A percentile compares a stretch with the other conserved stretches of the same genome.
Evolutionary conservation across 2,113 vertebrate genomes (phyloP).

Genomic region (Mesembrinibis cayennensis): DNA sequence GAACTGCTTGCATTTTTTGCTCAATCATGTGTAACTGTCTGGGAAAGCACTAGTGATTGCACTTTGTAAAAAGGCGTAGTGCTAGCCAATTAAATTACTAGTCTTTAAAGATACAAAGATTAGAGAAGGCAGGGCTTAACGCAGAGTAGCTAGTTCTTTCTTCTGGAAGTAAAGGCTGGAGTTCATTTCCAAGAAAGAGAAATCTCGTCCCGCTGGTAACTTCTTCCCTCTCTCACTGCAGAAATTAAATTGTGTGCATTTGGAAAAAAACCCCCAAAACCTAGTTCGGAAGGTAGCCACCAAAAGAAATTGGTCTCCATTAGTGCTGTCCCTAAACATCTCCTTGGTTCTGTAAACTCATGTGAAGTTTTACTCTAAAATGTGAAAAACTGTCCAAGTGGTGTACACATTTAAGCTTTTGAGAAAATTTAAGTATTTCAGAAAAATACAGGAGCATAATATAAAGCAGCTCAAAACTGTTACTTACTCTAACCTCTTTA

Average conservation of each 20-base stretch:
- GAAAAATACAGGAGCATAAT: constrained; percentile 16
- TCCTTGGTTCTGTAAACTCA: constrained; percentile 62
- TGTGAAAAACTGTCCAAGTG: constrained; percentile 40
- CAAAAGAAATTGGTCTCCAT: constrained; percentile 44
- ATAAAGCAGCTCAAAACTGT: constrained; percentile 53
- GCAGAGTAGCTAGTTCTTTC: constrained; percentile 24
- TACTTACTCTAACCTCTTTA: constrained; percentile 29
- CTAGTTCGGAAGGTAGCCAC: not conserved
- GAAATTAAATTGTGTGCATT: not conserved
- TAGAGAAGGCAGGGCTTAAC: constrained; percentile 13
- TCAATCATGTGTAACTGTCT: constrained; percentile 71
- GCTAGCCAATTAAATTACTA: not conserved
- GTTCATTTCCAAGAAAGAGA: not conserved
- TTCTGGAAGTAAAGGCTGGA: constrained; percentile 24
- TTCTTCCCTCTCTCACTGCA: not conserved
- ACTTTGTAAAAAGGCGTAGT: not conserved
- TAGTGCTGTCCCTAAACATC: constrained; percentile 65
- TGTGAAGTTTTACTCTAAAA: constrained; percentile 42
- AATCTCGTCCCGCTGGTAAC: not conserved
- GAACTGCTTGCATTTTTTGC: constrained; percentile 76
- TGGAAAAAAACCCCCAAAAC: not conserved
- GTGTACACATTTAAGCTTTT: constrained; percentile 10
- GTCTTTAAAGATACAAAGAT: not conserved
- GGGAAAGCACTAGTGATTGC: constrained; percentile 77
- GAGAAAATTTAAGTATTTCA: not conserved